A percentile compares a stretch with the other conserved stretches of the same genome.
These are phyloP conservation scores for Proteles cristata DNA, from an alignment of 2,113 vertebrate species.

Conservation along the genomic window DNA sequence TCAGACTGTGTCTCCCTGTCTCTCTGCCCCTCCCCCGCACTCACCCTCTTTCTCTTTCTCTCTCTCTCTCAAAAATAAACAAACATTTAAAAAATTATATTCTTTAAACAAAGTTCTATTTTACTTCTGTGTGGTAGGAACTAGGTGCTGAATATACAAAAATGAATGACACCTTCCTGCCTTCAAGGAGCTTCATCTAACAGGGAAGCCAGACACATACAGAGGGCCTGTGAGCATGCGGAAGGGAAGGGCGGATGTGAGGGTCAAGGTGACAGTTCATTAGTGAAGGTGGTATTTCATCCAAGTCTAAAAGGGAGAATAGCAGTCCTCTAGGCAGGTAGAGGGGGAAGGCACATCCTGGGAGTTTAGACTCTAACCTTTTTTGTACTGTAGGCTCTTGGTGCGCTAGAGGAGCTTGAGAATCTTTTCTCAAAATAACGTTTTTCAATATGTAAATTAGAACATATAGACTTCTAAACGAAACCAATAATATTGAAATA, in stretches of 20 bases:
- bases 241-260: not conserved
- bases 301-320: not conserved
- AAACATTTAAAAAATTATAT: not conserved
- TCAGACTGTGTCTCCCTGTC: too few species aligned
- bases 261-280: not conserved
- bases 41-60: too few species aligned
- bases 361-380: not conserved
- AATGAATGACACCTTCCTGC: not conserved
- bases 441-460: conserved; percentile 38
- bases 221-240: not conserved
- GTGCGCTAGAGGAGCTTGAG: not conserved
- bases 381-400: not conserved
- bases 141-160: not conserved
- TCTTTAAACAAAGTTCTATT: not conserved
- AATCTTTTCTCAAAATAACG: not conserved
- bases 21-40: too few species aligned
- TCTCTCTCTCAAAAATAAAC: not conserved
- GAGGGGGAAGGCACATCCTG: not conserved
- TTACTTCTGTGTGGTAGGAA: not conserved
- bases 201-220: not conserved
- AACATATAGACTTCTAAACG: not conserved
- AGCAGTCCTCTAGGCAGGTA: not conserved
- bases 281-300: not conserved
- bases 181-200: not conserved
- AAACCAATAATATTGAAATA: conserved; percentile 5